Evolutionary conservation across 2,113 vertebrate genomes (phyloP).

Genomic region (Syngnathus floridae): DNA sequence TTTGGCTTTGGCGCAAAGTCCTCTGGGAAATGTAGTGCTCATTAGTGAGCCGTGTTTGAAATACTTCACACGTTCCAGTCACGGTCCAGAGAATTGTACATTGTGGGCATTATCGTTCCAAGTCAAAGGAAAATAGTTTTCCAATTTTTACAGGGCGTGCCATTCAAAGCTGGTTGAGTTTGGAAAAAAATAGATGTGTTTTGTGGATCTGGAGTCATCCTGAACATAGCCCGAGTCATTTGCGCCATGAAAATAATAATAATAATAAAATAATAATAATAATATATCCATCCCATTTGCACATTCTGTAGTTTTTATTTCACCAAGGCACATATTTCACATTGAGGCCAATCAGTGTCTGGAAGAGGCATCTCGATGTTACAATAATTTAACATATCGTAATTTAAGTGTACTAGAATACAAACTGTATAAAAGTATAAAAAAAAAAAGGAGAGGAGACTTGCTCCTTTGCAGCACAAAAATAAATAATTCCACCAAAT

Average conservation of each 20-base stretch:
- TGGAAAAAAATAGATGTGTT: no score
- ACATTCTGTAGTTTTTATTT: constrained; percentile 67
- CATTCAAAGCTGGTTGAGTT: neutral
- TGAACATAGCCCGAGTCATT: neutral
- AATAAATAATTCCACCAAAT: constrained; percentile 75
- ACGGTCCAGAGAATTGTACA: neutral
- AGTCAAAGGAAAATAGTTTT: no score
- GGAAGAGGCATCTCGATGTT: constrained; percentile 61
- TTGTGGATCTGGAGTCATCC: neutral
- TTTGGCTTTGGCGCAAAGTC: constrained; percentile 4
- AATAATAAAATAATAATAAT: neutral
- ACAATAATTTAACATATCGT: constrained; percentile 64
- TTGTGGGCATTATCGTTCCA: neutral
- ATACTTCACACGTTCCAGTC: neutral
- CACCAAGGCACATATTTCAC: constrained; percentile 68
- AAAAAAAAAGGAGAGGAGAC: constrained; percentile 54
- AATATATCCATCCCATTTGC: constrained; percentile 21
- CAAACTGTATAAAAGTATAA: constrained; percentile 77
- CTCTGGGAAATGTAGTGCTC: constrained; percentile 65
- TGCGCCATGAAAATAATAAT: neutral
- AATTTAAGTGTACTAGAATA: constrained; percentile 61
- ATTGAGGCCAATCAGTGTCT: constrained; percentile 68
- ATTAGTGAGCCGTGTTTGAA: neutral
- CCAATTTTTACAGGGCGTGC: neutral
- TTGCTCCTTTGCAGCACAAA: constrained; percentile 68